These are phyloP conservation scores for Loriculus beryllinus DNA, from an alignment of 2,797 vertebrate species.

Conservation along the genomic window DNA sequence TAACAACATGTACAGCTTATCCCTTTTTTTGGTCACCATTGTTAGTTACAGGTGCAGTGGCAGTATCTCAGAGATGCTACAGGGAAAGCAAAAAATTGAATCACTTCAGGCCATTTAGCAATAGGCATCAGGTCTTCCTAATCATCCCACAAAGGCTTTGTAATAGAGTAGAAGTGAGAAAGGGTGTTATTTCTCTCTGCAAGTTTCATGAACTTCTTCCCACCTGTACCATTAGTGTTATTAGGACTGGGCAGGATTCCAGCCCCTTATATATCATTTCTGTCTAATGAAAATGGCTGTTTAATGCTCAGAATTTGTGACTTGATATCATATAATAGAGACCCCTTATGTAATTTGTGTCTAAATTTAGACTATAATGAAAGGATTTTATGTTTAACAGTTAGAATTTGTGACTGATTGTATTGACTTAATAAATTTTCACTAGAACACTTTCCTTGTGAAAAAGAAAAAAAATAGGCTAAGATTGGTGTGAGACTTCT, in stretches of 20 bases:
- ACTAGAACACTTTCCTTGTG: neutral
- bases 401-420: neutral
- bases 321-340: neutral
- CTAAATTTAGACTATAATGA: neutral
- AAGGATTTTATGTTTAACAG: neutral
- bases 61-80: neutral
- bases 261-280: neutral
- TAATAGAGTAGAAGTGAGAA: neutral
- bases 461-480: neutral
- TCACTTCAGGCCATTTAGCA: neutral
- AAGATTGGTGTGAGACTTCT: neutral
- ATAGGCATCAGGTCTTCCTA: neutral
- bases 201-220: neutral
- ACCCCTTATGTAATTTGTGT: neutral
- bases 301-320: neutral
- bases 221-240: neutral
- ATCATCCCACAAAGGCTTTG: neutral
- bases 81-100: neutral
- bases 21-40: neutral
- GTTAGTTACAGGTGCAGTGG: neutral
- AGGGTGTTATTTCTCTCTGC: neutral
- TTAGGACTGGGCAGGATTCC: neutral
- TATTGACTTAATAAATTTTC: neutral
- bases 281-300: neutral
- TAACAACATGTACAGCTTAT: neutral